These are phyloP conservation scores for Caenorhabditis sp. DNA, from an alignment of 2,888 invertebrate species.

Conservation along the genomic window DNA sequence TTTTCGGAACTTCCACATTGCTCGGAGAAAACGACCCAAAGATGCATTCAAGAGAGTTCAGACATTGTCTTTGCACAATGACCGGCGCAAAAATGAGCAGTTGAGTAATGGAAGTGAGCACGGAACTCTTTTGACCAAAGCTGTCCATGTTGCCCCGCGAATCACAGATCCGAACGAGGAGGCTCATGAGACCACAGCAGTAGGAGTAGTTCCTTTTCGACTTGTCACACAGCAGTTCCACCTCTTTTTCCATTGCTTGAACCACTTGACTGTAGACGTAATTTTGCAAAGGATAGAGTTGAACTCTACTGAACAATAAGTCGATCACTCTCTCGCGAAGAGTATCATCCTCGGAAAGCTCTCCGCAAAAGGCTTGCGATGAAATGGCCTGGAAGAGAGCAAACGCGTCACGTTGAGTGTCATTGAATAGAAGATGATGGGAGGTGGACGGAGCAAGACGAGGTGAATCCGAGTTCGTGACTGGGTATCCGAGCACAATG, in stretches of 20 bases:
- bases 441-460: conserved; percentile 70
- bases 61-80: conserved; percentile 74
- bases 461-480: background rate
- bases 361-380: conserved; percentile 81
- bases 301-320: conserved; percentile 77
- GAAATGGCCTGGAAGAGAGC: conserved; percentile 91
- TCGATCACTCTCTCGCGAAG: conserved; percentile 77
- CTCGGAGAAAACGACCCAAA: conserved; percentile 72
- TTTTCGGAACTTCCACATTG: conserved; percentile 62
- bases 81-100: conserved; percentile 76
- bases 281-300: conserved; percentile 77
- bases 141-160: conserved; percentile 86
- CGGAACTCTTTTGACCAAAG: conserved; percentile 49
- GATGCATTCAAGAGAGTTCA: conserved; percentile 74
- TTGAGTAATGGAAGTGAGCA: conserved; percentile 74
- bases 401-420: conserved; percentile 80
- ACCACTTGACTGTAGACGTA: conserved; percentile 78
- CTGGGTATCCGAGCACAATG: conserved; percentile 56
- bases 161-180: conserved; percentile 73
- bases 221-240: conserved; percentile 70
- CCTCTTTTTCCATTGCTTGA: conserved; percentile 75
- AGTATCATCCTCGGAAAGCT: conserved; percentile 73
- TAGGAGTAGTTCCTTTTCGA: conserved; percentile 77
- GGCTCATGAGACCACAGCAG: conserved; percentile 74
- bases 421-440: conserved; percentile 80